Evolutionary conservation across 2,113 vertebrate genomes (phyloP).

Genomic region (Rhea pennata): DNA sequence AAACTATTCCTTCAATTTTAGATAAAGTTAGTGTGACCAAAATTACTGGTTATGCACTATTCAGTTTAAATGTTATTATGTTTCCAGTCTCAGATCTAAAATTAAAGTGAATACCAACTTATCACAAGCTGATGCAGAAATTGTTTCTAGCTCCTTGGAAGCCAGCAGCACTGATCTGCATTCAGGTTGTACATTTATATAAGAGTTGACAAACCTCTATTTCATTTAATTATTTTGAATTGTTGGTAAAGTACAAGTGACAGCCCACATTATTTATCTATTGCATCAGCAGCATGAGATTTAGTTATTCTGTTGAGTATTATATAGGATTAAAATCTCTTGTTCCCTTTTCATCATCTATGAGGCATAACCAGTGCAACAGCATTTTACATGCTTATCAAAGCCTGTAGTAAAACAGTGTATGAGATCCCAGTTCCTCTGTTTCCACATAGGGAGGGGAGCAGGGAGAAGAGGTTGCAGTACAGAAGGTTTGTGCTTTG

Average conservation of each 20-base stretch:
- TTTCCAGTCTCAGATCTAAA: constrained; percentile 1
- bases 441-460: not conserved
- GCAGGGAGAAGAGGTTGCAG: not conserved
- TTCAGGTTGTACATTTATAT: not conserved
- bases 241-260: not conserved
- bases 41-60: not conserved
- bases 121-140: not conserved
- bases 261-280: not conserved
- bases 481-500: not conserved
- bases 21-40: not conserved
- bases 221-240: not conserved
- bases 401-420: not conserved
- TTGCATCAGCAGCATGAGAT: not conserved
- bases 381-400: not conserved
- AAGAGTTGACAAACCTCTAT: not conserved
- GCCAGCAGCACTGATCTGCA: not conserved
- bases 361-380: not conserved
- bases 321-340: not conserved
- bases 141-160: not conserved
- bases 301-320: not conserved
- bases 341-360: not conserved
- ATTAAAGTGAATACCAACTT: not conserved
- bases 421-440: not conserved
- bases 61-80: not conserved
- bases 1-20: not conserved